Conservation (phyloP, 2,888 invertebrate genomes). For the Pecten maximus region DNA sequence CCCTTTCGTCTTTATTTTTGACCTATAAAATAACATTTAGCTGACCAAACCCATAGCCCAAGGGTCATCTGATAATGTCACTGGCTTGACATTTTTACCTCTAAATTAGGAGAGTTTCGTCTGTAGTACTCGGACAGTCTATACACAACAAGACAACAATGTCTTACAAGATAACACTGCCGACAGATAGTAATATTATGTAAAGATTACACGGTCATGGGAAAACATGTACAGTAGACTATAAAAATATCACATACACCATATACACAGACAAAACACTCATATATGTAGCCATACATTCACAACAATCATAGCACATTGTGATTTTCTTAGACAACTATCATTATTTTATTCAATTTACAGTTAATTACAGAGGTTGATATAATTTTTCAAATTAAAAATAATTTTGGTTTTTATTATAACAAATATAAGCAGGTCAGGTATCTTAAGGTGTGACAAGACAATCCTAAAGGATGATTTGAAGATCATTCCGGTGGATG, state of each 20-base stretch:
- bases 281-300: no score
- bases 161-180: background rate
- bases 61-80: constrained; percentile 23
- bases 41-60: background rate
- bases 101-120: constrained; percentile 16
- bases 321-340: no score
- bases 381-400: no score
- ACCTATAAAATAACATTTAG: constrained; percentile 18
- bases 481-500: background rate
- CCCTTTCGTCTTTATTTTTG: background rate
- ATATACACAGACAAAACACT: no score
- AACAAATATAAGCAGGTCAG: no score
- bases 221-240: no score
- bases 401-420: no score
- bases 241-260: background rate
- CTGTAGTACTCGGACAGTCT: background rate
- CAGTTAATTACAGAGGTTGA: no score
- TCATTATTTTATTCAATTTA: no score
- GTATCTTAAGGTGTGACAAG: background rate
- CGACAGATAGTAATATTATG: background rate
- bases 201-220: background rate
- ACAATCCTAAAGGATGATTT: background rate
- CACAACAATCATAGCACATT: no score
- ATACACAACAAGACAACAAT: background rate
- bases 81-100: background rate